A percentile compares a stretch with the other conserved stretches of the same genome.
These are phyloP conservation scores for Desmophyllum pertusum DNA, from an alignment of 92 coral and sea anemone genomes.

Conservation along the genomic window DNA sequence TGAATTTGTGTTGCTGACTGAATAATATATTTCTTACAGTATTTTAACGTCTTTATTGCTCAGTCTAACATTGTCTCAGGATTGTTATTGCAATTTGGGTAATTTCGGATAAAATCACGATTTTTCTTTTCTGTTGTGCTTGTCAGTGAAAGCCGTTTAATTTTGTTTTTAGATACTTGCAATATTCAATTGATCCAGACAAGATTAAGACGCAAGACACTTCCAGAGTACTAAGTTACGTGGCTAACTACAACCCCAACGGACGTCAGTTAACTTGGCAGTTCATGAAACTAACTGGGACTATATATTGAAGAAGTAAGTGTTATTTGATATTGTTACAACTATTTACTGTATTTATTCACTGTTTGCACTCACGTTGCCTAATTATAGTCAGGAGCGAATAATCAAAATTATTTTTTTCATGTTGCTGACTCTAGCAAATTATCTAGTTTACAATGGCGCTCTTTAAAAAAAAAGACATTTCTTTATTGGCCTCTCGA, in stretches of 20 bases:
- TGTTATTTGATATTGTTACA: not conserved
- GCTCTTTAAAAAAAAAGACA: no score
- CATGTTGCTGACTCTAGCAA: no score
- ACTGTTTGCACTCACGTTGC: not conserved
- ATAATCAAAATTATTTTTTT: no score
- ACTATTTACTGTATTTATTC: not conserved
- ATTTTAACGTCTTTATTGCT: no score
- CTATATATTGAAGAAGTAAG: constrained; percentile 73
- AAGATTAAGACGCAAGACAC: constrained; percentile 92
- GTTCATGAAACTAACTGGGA: constrained; percentile 81
- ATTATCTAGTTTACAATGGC: no score
- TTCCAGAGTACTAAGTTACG: constrained; percentile 58
- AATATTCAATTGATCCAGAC: constrained; percentile 74
- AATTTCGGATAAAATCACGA: no score
- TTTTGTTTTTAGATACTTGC: constrained; percentile 65
- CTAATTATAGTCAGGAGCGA: not conserved
- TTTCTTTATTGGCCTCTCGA: no score
- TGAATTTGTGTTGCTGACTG: no score
- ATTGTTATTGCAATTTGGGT: no score
- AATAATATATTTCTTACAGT: no score
- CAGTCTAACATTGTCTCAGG: no score
- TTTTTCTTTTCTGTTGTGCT: not conserved
- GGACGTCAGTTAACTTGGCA: constrained; percentile 93
- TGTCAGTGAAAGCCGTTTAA: not conserved
- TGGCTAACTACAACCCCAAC: constrained; percentile 78